A percentile compares a stretch with the other conserved stretches of the same genome.
These are phyloP conservation scores for Hormiphora californensis DNA, from an alignment of 37 sponge, comb jelly and placozoan species.

Conservation along the genomic window DNA sequence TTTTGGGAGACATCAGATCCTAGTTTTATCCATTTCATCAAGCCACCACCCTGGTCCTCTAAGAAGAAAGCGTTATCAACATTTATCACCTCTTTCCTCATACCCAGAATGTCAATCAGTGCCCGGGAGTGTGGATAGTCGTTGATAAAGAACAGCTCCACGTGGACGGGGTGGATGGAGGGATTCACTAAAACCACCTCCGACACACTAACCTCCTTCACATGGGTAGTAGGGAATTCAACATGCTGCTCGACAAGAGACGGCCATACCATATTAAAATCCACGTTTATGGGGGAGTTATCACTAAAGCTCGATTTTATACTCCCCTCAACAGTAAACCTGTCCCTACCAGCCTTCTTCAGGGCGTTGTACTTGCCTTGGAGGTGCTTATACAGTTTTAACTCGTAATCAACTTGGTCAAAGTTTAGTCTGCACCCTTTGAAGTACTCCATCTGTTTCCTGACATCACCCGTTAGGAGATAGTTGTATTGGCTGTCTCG, in stretches of 20 bases:
- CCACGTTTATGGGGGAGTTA: not conserved
- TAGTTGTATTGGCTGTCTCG: constrained; percentile 1
- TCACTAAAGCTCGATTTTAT: constrained; percentile 38
- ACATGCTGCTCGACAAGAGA: not conserved
- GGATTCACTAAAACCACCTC: not conserved
- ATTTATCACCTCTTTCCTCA: constrained; percentile 18
- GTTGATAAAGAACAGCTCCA: constrained; percentile 26
- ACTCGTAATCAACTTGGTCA: constrained; percentile 46
- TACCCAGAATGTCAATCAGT: constrained; percentile 45
- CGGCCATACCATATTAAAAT: not conserved
- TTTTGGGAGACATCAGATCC: constrained; percentile 2
- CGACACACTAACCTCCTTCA: not conserved
- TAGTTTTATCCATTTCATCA: constrained; percentile 1
- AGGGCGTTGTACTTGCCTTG: constrained; percentile 30
- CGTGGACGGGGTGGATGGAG: constrained; percentile 2
- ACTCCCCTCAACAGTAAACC: constrained; percentile 3
- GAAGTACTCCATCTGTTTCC: constrained; percentile 35
- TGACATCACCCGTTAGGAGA: constrained; percentile 8
- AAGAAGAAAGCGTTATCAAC: not conserved
- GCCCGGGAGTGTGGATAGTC: constrained; percentile 43
- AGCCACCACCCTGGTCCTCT: not conserved
- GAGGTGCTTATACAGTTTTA: constrained; percentile 28
- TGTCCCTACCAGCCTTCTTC: constrained; percentile 3
- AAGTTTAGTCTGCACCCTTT: not conserved
- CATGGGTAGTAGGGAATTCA: not conserved